Conservation (phyloP, 2,797 vertebrate genomes). For the Myripristis murdjan region DNA sequence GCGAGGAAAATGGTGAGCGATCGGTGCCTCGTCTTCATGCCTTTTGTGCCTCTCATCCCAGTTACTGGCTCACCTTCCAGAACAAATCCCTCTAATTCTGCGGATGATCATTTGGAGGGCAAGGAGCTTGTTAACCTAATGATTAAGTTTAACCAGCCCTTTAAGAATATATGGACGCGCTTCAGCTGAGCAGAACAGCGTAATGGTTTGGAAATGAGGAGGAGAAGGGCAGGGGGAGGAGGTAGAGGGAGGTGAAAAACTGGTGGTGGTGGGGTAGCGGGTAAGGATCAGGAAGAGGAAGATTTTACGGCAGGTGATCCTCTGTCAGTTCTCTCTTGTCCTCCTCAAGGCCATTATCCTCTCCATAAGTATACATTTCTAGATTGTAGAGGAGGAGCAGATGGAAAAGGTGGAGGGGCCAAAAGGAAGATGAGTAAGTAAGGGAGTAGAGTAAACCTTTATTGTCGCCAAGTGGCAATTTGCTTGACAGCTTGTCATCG, state of each 20-base stretch:
- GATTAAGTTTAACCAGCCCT: slow-evolving; percentile 98
- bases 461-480: too few species aligned
- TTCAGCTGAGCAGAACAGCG: slow-evolving; percentile 93
- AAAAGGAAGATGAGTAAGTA: too few species aligned
- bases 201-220: slow-evolving; percentile 95
- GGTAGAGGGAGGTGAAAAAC: slow-evolving; percentile 80
- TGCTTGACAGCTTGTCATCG: too few species aligned
- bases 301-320: slow-evolving; percentile 52
- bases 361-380: not conserved
- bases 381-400: too few species aligned
- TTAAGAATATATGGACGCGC: slow-evolving; percentile 97
- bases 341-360: not conserved
- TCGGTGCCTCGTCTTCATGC: slow-evolving; percentile 73
- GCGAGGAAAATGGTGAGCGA: slow-evolving; percentile 32
- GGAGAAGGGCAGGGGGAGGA: slow-evolving; percentile 50
- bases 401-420: too few species aligned
- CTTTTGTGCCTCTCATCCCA: slow-evolving; percentile 86
- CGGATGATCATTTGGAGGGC: slow-evolving; percentile 94
- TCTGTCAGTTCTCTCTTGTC: too few species aligned
- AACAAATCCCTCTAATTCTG: slow-evolving; percentile 95
- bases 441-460: too few species aligned
- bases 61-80: slow-evolving; percentile 94
- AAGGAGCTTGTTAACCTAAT: slow-evolving; percentile 97
- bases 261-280: slow-evolving; percentile 81
- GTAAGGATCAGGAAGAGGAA: slow-evolving; percentile 88